phyloP scores from a whole-genome alignment of 1,140 invertebrate genomes.

The Diploscapter pachys region DNA sequence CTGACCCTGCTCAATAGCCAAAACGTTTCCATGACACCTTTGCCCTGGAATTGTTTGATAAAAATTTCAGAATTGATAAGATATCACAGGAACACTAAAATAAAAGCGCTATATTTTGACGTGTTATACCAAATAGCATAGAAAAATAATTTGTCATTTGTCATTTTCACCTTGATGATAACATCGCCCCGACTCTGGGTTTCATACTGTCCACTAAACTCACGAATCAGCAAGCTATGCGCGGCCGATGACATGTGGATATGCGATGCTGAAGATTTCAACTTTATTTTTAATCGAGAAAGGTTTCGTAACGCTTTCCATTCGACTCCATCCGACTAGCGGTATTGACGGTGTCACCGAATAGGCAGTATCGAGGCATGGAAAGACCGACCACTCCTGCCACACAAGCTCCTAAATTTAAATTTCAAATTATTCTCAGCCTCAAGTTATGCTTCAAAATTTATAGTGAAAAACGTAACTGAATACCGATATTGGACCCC shows the following conservation, averaged over 20 bases:
- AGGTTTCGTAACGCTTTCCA: slow-evolving; percentile 28
- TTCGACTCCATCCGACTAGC: slow-evolving; percentile 49
- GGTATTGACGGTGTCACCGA: slow-evolving; percentile 72
- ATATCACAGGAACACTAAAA: not conserved
- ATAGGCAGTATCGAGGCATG: slow-evolving; percentile 71
- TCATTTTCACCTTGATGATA: slow-evolving; percentile 32
- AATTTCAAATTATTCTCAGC: not conserved
- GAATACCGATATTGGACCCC: not conserved
- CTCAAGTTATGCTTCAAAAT: not conserved
- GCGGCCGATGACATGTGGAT: slow-evolving; percentile 35
- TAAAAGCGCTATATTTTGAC: not conserved
- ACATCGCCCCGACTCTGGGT: slow-evolving; percentile 38
- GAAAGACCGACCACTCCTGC: slow-evolving; percentile 79
- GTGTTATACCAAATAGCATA: not conserved
- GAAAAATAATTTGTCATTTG: too few species aligned
- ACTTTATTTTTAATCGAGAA: not conserved
- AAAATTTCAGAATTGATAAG: not conserved
- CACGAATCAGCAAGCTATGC: slow-evolving; percentile 26
- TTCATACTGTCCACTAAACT: slow-evolving; percentile 24
- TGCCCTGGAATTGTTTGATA: slow-evolving; percentile 20
- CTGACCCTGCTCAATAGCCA: slow-evolving; percentile 24
- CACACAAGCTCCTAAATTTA: slow-evolving; percentile 60
- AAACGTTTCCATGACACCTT: slow-evolving; percentile 37
- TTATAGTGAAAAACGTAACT: not conserved
- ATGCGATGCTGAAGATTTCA: slow-evolving; percentile 26